Percentiles rank a stretch among this genome's conserved stretches.
Conservation (phyloP, 2,888 invertebrate species). For the Drosophila leonis region DNA sequence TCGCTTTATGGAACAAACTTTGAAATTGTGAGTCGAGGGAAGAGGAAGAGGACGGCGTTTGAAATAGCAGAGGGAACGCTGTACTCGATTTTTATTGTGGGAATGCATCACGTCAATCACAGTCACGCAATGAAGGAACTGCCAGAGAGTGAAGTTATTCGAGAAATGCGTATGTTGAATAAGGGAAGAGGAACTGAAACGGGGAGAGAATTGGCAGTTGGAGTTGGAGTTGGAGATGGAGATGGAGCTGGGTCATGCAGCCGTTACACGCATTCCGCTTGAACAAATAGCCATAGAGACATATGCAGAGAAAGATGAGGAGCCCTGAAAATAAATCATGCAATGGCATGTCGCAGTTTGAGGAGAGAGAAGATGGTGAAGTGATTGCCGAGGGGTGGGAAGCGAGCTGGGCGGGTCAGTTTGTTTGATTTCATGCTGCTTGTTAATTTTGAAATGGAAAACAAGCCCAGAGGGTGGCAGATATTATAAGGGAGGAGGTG, state of each 20-base stretch:
- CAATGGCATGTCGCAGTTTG: constrained; percentile 46
- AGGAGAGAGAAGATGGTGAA: constrained; percentile 9
- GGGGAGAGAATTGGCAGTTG: background rate
- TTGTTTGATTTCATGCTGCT: constrained; percentile 56
- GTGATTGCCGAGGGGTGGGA: background rate
- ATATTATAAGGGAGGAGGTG: constrained; percentile 15
- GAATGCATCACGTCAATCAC: constrained; percentile 59
- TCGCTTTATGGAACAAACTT: constrained; percentile 44
- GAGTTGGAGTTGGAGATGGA: constrained; percentile 3
- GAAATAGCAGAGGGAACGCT: constrained; percentile 19
- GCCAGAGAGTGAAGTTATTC: constrained; percentile 50
- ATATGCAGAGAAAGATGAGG: constrained; percentile 3
- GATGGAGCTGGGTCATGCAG: constrained; percentile 35
- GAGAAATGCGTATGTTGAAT: constrained; percentile 35
- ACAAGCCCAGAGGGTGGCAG: constrained; percentile 24
- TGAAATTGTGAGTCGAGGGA: constrained; percentile 10
- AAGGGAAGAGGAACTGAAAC: constrained; percentile 2
- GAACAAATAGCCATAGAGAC: constrained; percentile 52
- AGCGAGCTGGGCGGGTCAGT: constrained; percentile 42
- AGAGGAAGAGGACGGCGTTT: background rate
- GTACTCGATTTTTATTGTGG: constrained; percentile 45
- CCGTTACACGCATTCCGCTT: constrained; percentile 59
- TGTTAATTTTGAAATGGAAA: constrained; percentile 48
- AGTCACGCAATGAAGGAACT: constrained; percentile 26
- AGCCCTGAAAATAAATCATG: constrained; percentile 49